Evolutionary conservation across 2,113 vertebrate species (phyloP).

Genomic region (Ictalurus furcatus): DNA sequence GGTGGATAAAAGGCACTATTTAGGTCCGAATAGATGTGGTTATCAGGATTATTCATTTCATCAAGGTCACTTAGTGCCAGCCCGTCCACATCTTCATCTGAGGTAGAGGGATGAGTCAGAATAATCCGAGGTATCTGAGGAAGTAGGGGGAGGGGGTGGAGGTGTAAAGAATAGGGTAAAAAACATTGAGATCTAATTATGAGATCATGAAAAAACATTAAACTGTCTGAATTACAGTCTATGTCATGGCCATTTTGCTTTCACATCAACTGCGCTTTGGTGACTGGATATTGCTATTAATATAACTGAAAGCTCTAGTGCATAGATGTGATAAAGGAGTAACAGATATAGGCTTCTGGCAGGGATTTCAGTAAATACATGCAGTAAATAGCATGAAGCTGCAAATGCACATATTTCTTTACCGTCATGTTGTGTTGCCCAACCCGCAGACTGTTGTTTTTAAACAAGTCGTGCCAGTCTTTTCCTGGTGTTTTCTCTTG

Average conservation of each 20-base stretch:
- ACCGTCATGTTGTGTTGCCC: constrained; percentile 74
- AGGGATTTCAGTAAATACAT: background rate
- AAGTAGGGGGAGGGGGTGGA: constrained; percentile 16
- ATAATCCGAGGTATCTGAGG: constrained; percentile 82
- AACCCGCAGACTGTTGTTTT: constrained; percentile 56
- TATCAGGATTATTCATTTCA: constrained; percentile 54
- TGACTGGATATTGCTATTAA: background rate
- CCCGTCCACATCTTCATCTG: constrained; percentile 78
- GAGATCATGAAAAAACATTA: background rate
- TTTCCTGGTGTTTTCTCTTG: constrained; percentile 45
- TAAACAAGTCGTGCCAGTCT: constrained; percentile 36
- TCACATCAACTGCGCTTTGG: background rate
- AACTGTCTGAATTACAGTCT: background rate
- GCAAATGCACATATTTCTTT: constrained; percentile 54
- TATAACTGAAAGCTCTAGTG: background rate
- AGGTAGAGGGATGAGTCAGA: constrained; percentile 83
- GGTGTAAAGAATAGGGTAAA: background rate
- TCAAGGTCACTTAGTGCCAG: constrained; percentile 67
- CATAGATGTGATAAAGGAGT: background rate
- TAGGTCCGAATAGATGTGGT: constrained; percentile 58
- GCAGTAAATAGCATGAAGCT: background rate
- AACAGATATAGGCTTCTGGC: background rate
- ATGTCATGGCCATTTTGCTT: background rate
- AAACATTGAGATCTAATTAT: background rate
- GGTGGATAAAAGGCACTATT: constrained; percentile 72